Conservation (phyloP, 2,888 invertebrate species). For the Eutolmus rufibarbis region DNA sequence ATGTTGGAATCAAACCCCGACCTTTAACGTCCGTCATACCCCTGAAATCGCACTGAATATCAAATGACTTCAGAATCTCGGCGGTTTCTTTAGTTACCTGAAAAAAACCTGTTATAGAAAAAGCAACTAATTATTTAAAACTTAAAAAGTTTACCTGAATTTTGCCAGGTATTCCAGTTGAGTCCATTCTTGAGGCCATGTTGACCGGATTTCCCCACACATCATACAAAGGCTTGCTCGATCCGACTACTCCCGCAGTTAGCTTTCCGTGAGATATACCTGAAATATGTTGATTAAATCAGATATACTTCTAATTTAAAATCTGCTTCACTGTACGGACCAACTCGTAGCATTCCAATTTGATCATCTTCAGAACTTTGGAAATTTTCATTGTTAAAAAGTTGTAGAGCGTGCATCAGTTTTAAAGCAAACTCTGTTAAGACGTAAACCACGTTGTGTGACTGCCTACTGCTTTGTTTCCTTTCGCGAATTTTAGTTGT, state of each 20-base stretch:
- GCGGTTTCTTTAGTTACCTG: constrained; percentile 78
- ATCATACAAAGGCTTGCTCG: constrained; percentile 92
- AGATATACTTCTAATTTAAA: not conserved
- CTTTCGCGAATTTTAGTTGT: constrained; percentile 48
- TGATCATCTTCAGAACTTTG: constrained; percentile 61
- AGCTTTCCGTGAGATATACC: constrained; percentile 88
- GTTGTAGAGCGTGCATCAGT: constrained; percentile 72
- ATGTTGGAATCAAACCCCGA: constrained; percentile 72
- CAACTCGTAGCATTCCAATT: constrained; percentile 58
- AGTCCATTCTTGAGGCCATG: constrained; percentile 96
- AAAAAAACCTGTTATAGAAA: not conserved
- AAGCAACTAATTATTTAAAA: not conserved
- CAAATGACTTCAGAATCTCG: constrained; percentile 71
- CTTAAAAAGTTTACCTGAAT: constrained; percentile 69
- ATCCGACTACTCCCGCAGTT: constrained; percentile 94
- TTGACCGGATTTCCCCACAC: constrained; percentile 98
- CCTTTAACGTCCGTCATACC: constrained; percentile 79
- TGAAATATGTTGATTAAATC: not conserved
- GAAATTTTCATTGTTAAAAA: constrained; percentile 68
- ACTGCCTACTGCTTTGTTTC: constrained; percentile 55
- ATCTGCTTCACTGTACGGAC: constrained; percentile 43
- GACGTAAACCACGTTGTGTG: constrained; percentile 65
- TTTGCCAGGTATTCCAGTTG: constrained; percentile 80
- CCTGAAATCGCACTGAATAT: constrained; percentile 73
- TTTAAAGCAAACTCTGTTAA: constrained; percentile 77